These are phyloP conservation scores for Bombus superbus DNA, from an alignment of 1,140 invertebrate species.

Conservation along the genomic window DNA sequence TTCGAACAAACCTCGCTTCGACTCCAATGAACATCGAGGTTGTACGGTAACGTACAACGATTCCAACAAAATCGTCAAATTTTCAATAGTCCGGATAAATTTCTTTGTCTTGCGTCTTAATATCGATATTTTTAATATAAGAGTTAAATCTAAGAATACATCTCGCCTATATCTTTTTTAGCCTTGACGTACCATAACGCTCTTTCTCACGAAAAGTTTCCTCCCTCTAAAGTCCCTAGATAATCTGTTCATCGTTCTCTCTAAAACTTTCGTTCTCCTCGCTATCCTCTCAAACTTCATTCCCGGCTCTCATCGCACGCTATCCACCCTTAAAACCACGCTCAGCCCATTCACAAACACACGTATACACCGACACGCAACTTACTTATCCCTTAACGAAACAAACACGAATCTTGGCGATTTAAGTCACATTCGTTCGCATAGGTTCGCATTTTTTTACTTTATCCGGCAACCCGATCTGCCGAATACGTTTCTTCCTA, in stretches of 20 bases:
- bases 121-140: background rate
- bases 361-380: no score
- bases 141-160: background rate
- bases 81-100: background rate
- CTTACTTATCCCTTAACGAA: no score
- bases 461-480: no score
- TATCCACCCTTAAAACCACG: background rate
- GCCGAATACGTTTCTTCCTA: no score
- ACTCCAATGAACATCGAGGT: no score
- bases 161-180: background rate
- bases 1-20: no score
- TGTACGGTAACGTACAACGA: no score
- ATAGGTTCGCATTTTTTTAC: no score
- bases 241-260: background rate
- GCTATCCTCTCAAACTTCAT: slow-evolving; percentile 1
- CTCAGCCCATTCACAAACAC: background rate
- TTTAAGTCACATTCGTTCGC: no score
- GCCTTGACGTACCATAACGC: background rate
- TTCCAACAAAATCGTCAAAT: background rate
- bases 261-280: background rate
- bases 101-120: background rate
- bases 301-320: background rate
- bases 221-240: background rate
- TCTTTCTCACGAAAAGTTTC: background rate
- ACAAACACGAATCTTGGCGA: no score